phyloP scores from a whole-genome alignment of 1,140 invertebrate genomes.

The Ctenoplectra terminalis region DNA sequence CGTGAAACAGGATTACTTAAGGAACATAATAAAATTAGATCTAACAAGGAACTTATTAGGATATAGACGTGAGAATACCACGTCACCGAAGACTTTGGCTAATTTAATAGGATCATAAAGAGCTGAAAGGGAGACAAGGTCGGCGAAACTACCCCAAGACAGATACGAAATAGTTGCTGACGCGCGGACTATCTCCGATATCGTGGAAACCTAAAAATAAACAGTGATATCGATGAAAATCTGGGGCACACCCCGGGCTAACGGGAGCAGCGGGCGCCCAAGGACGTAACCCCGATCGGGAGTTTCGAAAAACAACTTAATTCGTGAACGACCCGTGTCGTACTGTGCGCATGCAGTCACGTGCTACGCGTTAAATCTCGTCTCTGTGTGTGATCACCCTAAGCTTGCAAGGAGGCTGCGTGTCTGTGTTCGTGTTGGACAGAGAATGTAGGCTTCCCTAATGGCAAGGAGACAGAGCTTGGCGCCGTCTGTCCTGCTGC shows the following conservation, averaged over 20 bases:
- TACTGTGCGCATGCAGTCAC: conserved; percentile 21
- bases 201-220: conserved; percentile 63
- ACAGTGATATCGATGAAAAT: conserved; percentile 63
- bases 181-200: conserved; percentile 33
- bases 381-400: conserved; percentile 1
- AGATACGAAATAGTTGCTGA: conserved; percentile 38
- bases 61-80: not conserved
- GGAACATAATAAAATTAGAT: not conserved
- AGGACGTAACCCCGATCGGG: conserved; percentile 57
- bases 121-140: not conserved
- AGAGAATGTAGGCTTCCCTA: conserved; percentile 44
- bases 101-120: conserved; percentile 7
- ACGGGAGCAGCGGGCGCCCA: conserved; percentile 43
- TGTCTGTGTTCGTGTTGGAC: not conserved
- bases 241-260: conserved; percentile 52
- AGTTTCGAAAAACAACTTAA: conserved; percentile 53
- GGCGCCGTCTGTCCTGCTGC: conserved; percentile 64
- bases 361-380: not conserved
- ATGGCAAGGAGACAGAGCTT: conserved; percentile 62
- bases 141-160: too few relatives aligned
- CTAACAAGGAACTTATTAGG: too few relatives aligned
- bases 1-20: not conserved
- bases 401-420: not conserved
- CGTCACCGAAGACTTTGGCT: not conserved
- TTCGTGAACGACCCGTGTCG: conserved; percentile 6